These are phyloP conservation scores for Hyposoter didymator DNA, from an alignment of 2,888 invertebrate genomes.

Conservation along the genomic window DNA sequence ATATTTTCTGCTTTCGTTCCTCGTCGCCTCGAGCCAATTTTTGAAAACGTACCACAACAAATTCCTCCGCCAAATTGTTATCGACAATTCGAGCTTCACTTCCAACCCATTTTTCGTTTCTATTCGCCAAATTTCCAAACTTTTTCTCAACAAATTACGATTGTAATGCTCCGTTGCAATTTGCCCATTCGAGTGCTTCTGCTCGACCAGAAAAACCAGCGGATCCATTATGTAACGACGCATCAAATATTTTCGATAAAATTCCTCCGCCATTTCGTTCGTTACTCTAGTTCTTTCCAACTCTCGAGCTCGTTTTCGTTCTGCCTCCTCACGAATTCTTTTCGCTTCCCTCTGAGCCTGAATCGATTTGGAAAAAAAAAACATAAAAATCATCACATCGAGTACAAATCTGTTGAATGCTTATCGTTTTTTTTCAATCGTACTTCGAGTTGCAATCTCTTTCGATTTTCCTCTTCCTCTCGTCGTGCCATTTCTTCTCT, in stretches of 20 bases:
- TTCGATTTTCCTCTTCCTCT: constrained; percentile 83
- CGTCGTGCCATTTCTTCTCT: constrained; percentile 81
- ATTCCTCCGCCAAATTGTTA: constrained; percentile 73
- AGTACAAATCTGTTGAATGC: not conserved
- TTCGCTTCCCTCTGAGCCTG: constrained; percentile 78
- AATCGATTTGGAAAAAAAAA: not conserved
- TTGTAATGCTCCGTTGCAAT: constrained; percentile 86
- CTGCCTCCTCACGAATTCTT: constrained; percentile 76
- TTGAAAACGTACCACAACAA: constrained; percentile 72
- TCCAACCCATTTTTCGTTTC: constrained; percentile 79
- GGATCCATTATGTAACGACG: constrained; percentile 76
- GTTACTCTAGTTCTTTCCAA: constrained; percentile 73
- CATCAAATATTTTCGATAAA: constrained; percentile 77
- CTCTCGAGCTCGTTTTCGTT: constrained; percentile 73
- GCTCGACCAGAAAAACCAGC: constrained; percentile 73
- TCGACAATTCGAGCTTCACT: constrained; percentile 72
- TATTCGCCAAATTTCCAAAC: constrained; percentile 85
- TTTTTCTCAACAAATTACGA: constrained; percentile 84
- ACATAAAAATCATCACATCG: not conserved
- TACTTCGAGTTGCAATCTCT: constrained; percentile 83
- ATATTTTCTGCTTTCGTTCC: constrained; percentile 84
- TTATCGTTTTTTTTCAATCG: constrained; percentile 74
- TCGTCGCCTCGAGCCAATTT: constrained; percentile 73
- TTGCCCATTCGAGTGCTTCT: constrained; percentile 72
- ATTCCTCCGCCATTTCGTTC: constrained; percentile 75